Evolutionary conservation across 2,888 invertebrate species (phyloP), one percentile per base, ranked within the genome.

Genomic region (Acrobasis repandana): DNA sequence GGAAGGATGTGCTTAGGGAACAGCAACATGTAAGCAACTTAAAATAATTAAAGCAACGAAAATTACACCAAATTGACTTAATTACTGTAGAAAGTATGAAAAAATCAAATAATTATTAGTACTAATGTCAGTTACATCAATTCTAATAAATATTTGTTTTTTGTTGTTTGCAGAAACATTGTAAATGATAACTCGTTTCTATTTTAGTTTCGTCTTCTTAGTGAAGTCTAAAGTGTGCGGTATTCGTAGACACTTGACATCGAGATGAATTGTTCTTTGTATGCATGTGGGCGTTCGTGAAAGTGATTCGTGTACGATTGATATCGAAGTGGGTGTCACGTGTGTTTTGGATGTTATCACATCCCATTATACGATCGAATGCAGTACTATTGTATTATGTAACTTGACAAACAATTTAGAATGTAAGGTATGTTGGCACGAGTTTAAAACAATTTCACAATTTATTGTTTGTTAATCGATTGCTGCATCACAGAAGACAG

Each of bases 241-340:
- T 14, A 43, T 28, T 28, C 43, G 15, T 28, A 54, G 11, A 38
- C 52, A 54, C 52, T 54, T 54, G 54, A 38, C 38, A 43, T 20
- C 54, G 16, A 54, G 54, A 38, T 20, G 54, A 20, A 52, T 52
- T 46, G 46, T 46, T 54, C 28, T 54, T 54, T n/a, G 38, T 63
- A 67, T n/a, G 38, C 62, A 67, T 63, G 76, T 76, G 72, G 77
- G 78, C 69, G 76, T 76, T 67, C 65, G 82, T 81, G 84, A 86
- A 86, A 86, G 85, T 83, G 67, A 75, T 73, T 73, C 68, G 66
- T 63, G 64, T 62, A 72, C 54, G 81, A 83, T 83, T 65, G 65
- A 67, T 79, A 82, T 82, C 80, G 60, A 65, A 63, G 85, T 86
- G 79, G 86, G 85, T 82, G 86, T 83, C 76, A 73, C 74, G 76